Percentiles rank a stretch among this genome's conserved stretches.
phyloP scores from a whole-genome alignment of 2,113 vertebrate species.

The Rhinogobius similis region DNA sequence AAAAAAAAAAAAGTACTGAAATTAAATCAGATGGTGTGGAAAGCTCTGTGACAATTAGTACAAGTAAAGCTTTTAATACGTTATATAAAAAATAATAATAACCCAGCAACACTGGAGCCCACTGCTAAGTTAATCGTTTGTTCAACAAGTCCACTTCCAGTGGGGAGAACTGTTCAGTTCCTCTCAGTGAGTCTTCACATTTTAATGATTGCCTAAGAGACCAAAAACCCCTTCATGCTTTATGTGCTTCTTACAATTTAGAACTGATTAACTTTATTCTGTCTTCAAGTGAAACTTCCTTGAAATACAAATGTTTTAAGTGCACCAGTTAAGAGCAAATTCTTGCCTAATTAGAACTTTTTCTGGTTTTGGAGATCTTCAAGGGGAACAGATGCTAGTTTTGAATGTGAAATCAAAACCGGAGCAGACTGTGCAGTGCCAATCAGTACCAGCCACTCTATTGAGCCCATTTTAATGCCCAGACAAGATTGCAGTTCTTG shows the following conservation, averaged over 20 bases:
- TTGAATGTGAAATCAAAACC: constrained; percentile 10
- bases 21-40: not conserved
- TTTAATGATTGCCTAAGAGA: constrained; percentile 3
- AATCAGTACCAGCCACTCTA: not conserved
- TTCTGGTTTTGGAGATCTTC: not conserved
- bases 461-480: constrained; percentile 1
- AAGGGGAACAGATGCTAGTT: constrained; percentile 11
- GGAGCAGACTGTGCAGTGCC: constrained; percentile 2
- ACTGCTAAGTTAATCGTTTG: not conserved
- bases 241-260: constrained; percentile 18
- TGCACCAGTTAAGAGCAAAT: constrained; percentile 18
- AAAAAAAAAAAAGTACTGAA: no score
- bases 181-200: constrained; percentile 1
- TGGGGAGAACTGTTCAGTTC: not conserved
- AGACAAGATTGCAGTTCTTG: not conserved
- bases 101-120: not conserved
- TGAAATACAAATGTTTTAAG: constrained; percentile 16
- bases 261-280: constrained; percentile 18
- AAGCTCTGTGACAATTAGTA: not conserved
- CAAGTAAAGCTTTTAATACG: not conserved
- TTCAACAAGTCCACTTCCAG: not conserved
- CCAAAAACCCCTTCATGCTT: not conserved
- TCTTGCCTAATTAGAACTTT: constrained; percentile 29
- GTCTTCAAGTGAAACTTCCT: not conserved
- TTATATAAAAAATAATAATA: not conserved